Evolutionary conservation across 2,113 vertebrate species (phyloP).

Genomic region (Nicator chloris): DNA sequence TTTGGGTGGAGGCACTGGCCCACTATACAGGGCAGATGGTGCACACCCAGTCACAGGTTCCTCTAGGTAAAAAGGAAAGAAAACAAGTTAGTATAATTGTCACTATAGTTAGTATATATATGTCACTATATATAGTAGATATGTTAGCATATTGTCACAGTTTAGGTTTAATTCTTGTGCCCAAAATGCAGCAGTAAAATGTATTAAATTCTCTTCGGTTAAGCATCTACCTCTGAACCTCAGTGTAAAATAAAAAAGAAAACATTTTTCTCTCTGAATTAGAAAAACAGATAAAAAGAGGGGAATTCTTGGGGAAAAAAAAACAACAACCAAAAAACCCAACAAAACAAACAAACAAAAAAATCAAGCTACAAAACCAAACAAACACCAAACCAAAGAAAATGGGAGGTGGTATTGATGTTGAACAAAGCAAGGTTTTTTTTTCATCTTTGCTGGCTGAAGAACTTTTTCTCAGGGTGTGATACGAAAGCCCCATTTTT

Average conservation of each 20-base stretch:
- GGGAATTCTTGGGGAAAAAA: neutral
- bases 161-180: neutral
- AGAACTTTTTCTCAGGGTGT: neutral
- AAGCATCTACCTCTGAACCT: neutral
- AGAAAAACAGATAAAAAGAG: neutral
- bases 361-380: neutral
- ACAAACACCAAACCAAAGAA: neutral
- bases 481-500: neutral
- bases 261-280: neutral
- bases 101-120: no score
- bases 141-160: no score
- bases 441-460: neutral
- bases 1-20: neutral
- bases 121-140: neutral
- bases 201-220: neutral
- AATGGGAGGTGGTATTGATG: fast-evolving
- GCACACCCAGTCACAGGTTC: neutral
- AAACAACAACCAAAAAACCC: neutral
- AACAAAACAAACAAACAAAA: no score
- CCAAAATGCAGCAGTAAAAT: neutral
- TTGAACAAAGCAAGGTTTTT: neutral
- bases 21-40: neutral
- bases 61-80: neutral
- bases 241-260: fast-evolving
- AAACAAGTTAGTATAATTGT: neutral